A percentile compares a stretch with the other conserved stretches of the same genome.
These are phyloP conservation scores for Adoxophyes honmai DNA, from an alignment of 1,140 invertebrate species.

Conservation along the genomic window DNA sequence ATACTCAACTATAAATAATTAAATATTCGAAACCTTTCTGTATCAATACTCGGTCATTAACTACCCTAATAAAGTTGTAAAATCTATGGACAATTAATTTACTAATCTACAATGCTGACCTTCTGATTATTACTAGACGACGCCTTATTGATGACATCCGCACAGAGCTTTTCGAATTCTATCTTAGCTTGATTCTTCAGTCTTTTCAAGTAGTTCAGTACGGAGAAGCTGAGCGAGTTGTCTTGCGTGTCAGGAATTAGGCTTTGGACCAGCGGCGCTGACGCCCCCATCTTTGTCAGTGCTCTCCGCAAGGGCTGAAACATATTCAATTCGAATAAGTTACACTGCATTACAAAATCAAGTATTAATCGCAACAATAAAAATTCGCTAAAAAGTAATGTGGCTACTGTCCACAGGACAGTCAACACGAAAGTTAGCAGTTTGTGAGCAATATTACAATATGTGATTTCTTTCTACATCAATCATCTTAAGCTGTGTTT, in stretches of 20 bases:
- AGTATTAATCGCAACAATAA: not conserved
- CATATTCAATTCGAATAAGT: conserved; percentile 6
- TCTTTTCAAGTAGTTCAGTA: conserved; percentile 96
- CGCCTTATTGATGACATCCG: conserved; percentile 72
- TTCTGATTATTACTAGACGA: conserved; percentile 65
- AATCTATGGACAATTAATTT: too few relatives aligned
- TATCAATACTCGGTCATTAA: too few relatives aligned
- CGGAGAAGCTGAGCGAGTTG: conserved; percentile 94
- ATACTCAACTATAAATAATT: too few relatives aligned
- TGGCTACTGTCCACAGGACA: not conserved
- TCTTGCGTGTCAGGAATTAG: conserved; percentile 95
- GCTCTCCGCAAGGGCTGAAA: conserved; percentile 92
- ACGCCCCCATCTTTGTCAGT: conserved; percentile 92
- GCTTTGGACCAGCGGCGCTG: conserved; percentile 86
- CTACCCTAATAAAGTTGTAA: too few relatives aligned
- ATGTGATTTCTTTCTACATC: too few relatives aligned
- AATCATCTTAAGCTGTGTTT: too few relatives aligned
- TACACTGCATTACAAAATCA: too few relatives aligned
- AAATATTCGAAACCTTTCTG: too few relatives aligned
- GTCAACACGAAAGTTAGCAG: too few relatives aligned
- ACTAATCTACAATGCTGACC: conserved; percentile 35
- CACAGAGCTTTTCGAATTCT: conserved; percentile 95
- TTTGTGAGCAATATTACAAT: too few relatives aligned
- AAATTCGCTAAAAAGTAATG: not conserved
- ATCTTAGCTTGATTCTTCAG: conserved; percentile 97